Conservation (phyloP, 2,797 vertebrate species). For the Chelmon rostratus region DNA sequence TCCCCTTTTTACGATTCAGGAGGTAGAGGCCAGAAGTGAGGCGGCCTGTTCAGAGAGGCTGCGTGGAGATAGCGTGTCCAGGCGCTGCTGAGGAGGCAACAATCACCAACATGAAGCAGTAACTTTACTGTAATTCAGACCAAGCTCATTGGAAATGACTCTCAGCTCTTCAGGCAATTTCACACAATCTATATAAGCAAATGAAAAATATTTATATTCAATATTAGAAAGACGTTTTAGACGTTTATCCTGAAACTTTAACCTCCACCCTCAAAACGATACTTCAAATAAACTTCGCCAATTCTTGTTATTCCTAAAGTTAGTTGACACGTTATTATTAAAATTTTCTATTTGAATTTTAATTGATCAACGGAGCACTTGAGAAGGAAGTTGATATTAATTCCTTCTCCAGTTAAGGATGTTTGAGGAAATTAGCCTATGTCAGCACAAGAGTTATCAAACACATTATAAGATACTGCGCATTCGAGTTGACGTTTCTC, state of each 20-base stretch:
- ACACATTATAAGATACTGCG: slow-evolving; percentile 49
- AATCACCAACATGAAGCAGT: slow-evolving; percentile 16
- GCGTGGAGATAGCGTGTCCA: slow-evolving; percentile 23
- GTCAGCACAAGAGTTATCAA: slow-evolving; percentile 78
- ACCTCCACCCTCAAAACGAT: slow-evolving; percentile 43
- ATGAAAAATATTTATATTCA: slow-evolving; percentile 55
- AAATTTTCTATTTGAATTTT: slow-evolving; percentile 72
- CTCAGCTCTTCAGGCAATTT: slow-evolving; percentile 45
- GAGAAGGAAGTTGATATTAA: slow-evolving; percentile 66
- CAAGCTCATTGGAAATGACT: slow-evolving; percentile 38
- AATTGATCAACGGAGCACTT: slow-evolving; percentile 68
- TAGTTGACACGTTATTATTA: slow-evolving; percentile 63
- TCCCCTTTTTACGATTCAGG: slow-evolving; percentile 38
- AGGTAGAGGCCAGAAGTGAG: slow-evolving; percentile 20
- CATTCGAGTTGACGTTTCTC: slow-evolving; percentile 45
- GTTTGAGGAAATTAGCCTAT: slow-evolving; percentile 73
- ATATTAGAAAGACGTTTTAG: slow-evolving; percentile 49
- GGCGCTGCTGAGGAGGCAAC: slow-evolving; percentile 34
- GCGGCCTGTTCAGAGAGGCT: background rate
- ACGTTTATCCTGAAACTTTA: slow-evolving; percentile 60
- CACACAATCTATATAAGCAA: slow-evolving; percentile 20
- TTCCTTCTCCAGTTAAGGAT: slow-evolving; percentile 70
- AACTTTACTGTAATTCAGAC: slow-evolving; percentile 42
- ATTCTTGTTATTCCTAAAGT: slow-evolving; percentile 68
- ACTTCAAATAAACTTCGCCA: slow-evolving; percentile 64